Base-by-base conservation (phyloP, 2,113 vertebrate species). In the Arenaria interpres region DNA sequence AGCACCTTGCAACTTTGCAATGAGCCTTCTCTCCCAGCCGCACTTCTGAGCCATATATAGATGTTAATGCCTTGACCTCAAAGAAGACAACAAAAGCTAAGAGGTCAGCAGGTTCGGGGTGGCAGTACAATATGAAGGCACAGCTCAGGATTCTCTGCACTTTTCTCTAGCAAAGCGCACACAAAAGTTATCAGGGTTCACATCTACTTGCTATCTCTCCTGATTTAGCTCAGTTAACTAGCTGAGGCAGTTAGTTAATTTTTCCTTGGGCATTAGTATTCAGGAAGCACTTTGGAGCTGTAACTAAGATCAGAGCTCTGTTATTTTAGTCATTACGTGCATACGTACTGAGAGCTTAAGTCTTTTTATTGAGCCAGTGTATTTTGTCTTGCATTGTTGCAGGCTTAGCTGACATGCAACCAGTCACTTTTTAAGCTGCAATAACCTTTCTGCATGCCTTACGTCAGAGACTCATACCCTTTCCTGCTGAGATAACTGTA, bases 381-480 rank as follows among this genome's bases (percentile, higher is more conserved):
- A 25, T 71, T 95, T 95, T 95, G 91, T 67, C 83, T 81, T 86
- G 91, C 41, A 19, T 81, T 90, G 91, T 86, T 92, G 68, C 69
- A 89, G 51, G 73, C 91, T 96, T 92, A 90, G 80, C 76, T 93
- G 91, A 43, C 64, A 27, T 24, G 32, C 41, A 73, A 41, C 32
- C 74, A 85, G 92, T 53, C 45, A 18, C 72, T 54, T 92, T 62
- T 57, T 92, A 81, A 89, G 73, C 80, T 0, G 3, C 80, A 84
- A 3, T 59, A 89, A 90, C 68, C 84, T 93, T 90, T 77, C 63
- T 90, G 54, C 6, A 1, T 88, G 66, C 41, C 68, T 90, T 53
- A 43, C 67, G 68, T 90, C 75, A 71, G 45, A 81, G 28, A 69
- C 78, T 67, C n/a, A 25, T 30, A 30, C n/a, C 16, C 72, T 91